Conservation (phyloP, 2,113 vertebrate species). For the Mirounga angustirostris region DNA sequence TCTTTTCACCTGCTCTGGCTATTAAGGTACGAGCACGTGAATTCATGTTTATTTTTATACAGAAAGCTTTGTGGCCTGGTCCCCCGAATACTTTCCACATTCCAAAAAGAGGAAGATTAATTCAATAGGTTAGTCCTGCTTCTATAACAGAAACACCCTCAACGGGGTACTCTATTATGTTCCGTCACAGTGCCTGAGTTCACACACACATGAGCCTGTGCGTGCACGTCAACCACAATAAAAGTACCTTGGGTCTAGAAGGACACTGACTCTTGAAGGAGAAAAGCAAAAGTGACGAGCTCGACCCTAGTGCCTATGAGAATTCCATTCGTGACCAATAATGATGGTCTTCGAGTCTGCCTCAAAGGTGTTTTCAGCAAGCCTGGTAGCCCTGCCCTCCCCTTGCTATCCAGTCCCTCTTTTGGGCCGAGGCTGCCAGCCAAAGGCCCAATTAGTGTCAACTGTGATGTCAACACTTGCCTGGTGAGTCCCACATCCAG, state of each 20-base stretch:
- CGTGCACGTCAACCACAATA: background rate
- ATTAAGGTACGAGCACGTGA: background rate
- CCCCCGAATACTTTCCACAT: constrained; percentile 25
- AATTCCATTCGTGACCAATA: background rate
- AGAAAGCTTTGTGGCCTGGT: constrained; percentile 7
- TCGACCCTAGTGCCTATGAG: background rate
- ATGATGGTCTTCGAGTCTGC: background rate
- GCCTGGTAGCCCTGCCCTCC: background rate
- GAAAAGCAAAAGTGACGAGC: background rate
- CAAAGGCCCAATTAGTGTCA: constrained; percentile 78
- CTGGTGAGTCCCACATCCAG: constrained; percentile 47
- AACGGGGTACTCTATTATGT: background rate
- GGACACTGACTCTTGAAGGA: background rate
- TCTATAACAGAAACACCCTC: background rate
- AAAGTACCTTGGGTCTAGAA: background rate
- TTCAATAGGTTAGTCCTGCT: background rate
- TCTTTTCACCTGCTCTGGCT: background rate
- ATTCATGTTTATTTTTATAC: constrained; percentile 26
- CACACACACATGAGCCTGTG: background rate
- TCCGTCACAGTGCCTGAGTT: background rate
- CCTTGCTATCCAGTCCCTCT: constrained; percentile 22
- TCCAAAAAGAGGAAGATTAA: background rate
- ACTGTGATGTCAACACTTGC: constrained; percentile 67
- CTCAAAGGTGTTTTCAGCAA: background rate
- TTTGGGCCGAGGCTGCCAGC: constrained; percentile 28